phyloP scores from a whole-genome alignment of 2,797 vertebrate species.

The Anolis apletophallus region DNA sequence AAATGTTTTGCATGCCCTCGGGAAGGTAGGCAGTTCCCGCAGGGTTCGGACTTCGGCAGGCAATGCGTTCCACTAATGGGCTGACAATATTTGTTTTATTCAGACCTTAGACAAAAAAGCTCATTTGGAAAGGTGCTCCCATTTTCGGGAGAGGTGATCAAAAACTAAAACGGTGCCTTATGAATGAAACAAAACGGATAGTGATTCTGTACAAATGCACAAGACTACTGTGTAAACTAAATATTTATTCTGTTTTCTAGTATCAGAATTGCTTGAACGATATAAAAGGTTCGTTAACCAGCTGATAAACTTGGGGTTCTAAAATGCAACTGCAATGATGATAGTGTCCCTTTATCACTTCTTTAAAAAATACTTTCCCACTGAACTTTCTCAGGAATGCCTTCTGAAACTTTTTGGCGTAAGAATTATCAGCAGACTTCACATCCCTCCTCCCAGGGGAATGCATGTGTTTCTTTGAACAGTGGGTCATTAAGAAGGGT shows the following conservation, averaged over 20 bases:
- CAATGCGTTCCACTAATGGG: too few species aligned
- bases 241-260: background rate
- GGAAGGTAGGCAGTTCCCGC: too few species aligned
- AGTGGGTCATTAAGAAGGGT: constrained; percentile 49
- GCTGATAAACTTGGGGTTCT: background rate
- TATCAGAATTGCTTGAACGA: background rate
- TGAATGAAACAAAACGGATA: too few species aligned
- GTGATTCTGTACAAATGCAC: too few species aligned
- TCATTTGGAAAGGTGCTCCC: too few species aligned
- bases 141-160: too few species aligned
- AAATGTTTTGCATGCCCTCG: too few species aligned
- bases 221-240: background rate
- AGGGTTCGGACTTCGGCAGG: too few species aligned
- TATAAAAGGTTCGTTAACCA: background rate
- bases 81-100: too few species aligned
- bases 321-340: background rate
- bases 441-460: constrained; percentile 44
- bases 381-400: constrained; percentile 48
- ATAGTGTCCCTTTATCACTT: constrained; percentile 25
- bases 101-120: too few species aligned
- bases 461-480: constrained; percentile 51
- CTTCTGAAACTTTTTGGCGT: constrained; percentile 33
- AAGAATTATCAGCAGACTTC: constrained; percentile 41
- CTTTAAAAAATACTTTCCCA: constrained; percentile 28
- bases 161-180: too few species aligned